phyloP scores from a whole-genome alignment of 2,113 vertebrate genomes.

The Peromyscus polionotus region DNA sequence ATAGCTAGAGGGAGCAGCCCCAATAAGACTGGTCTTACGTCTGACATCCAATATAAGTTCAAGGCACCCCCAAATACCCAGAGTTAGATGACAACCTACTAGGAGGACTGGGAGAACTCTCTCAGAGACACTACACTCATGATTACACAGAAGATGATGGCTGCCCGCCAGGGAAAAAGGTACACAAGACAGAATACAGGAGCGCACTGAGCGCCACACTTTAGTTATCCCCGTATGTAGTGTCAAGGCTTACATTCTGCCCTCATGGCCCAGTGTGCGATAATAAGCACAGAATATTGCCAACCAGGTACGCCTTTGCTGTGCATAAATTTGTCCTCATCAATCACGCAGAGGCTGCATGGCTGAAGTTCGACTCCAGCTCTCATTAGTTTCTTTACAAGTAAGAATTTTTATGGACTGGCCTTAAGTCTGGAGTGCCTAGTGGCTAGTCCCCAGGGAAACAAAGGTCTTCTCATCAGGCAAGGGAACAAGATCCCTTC shows the following conservation, averaged over 20 bases:
- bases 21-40: not conserved
- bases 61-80: not conserved
- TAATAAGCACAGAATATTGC: not conserved
- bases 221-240: not conserved
- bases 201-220: not conserved
- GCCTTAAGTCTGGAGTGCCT: not conserved
- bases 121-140: not conserved
- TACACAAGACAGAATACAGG: not conserved
- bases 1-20: not conserved
- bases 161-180: not conserved
- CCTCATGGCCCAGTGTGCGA: not conserved
- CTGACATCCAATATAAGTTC: not conserved
- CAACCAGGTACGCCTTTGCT: not conserved
- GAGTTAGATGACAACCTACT: not conserved
- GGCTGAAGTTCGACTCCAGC: not conserved
- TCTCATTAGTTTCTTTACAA: not conserved
- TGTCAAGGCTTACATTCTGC: too few relatives aligned
- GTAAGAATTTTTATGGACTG: not conserved
- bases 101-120: not conserved
- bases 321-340: not conserved
- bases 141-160: not conserved
- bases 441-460: not conserved
- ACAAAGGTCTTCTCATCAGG: not conserved
- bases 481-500: not conserved
- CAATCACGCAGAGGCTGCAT: not conserved